These are phyloP conservation scores for Trinectes maculatus DNA, from an alignment of 2,113 vertebrate species.

Conservation along the genomic window DNA sequence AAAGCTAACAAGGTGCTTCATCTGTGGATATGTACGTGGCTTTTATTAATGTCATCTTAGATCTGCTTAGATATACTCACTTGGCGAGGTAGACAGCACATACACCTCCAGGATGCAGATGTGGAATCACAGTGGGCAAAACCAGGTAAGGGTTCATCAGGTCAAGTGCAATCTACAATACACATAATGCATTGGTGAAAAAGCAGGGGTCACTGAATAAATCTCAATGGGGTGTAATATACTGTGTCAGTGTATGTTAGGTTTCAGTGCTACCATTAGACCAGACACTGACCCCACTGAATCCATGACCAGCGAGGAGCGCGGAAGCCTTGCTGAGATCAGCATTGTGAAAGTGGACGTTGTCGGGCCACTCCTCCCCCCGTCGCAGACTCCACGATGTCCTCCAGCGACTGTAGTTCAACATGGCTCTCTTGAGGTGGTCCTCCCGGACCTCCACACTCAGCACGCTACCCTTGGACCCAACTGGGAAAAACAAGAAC, in stretches of 20 bases:
- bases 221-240: background rate
- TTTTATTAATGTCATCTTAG: too few relatives aligned
- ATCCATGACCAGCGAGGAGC: conserved; percentile 79
- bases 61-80: conserved; percentile 78
- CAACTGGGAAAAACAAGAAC: conserved; percentile 82
- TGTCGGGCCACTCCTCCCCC: conserved; percentile 88
- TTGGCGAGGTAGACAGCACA: conserved; percentile 91
- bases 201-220: background rate
- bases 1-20: too few relatives aligned
- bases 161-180: conserved; percentile 86
- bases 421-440: conserved; percentile 84
- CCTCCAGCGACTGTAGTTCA: conserved; percentile 88
- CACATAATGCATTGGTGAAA: background rate
- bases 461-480: conserved; percentile 84
- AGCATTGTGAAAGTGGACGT: conserved; percentile 85
- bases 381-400: conserved; percentile 83
- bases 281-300: conserved; percentile 83
- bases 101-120: conserved; percentile 87
- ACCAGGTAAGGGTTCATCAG: conserved; percentile 87
- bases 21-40: too few relatives aligned
- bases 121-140: conserved; percentile 79
- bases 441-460: conserved; percentile 90
- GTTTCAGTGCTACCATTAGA: background rate
- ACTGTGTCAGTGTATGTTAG: background rate
- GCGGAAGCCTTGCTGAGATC: conserved; percentile 81